phyloP scores from a whole-genome alignment of 2,113 vertebrate genomes.

The Daphoenositta chrysoptera region DNA sequence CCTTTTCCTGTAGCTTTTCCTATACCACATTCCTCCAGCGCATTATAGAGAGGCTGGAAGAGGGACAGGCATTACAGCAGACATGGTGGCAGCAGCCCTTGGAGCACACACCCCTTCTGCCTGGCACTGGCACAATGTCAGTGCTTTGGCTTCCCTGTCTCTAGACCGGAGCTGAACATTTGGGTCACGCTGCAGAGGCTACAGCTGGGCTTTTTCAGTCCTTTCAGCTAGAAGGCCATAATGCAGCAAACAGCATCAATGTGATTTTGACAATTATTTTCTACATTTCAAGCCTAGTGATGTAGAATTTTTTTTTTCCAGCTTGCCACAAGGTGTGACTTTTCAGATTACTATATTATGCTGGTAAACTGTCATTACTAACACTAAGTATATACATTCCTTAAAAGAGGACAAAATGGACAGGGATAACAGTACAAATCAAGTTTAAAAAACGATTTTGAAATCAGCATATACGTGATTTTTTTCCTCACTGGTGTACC shows the following conservation, averaged over 20 bases:
- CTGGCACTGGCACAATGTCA: rapidly evolving
- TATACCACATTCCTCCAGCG: rapidly evolving
- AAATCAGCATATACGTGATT: background rate
- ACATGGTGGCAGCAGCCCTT: background rate
- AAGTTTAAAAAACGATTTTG: background rate
- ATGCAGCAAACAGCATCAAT: background rate
- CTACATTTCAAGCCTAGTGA: background rate
- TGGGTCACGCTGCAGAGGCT: rapidly evolving
- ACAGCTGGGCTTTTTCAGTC: background rate
- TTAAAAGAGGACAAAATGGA: background rate
- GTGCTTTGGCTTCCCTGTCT: background rate
- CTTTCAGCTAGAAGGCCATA: background rate
- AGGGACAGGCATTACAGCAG: background rate
- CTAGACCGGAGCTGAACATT: background rate
- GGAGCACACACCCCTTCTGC: background rate
- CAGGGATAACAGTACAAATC: background rate
- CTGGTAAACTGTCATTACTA: background rate
- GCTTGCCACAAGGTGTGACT: background rate
- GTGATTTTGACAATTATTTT: background rate
- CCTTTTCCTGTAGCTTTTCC: background rate
- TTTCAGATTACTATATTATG: background rate
- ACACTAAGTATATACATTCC: background rate
- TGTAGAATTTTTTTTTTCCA: background rate
- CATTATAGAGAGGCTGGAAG: background rate
- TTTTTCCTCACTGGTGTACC: background rate